A percentile compares a stretch with the other conserved stretches of the same genome.
Conservation (phyloP, 2,113 vertebrate genomes). For the Syrmaticus mikado region DNA sequence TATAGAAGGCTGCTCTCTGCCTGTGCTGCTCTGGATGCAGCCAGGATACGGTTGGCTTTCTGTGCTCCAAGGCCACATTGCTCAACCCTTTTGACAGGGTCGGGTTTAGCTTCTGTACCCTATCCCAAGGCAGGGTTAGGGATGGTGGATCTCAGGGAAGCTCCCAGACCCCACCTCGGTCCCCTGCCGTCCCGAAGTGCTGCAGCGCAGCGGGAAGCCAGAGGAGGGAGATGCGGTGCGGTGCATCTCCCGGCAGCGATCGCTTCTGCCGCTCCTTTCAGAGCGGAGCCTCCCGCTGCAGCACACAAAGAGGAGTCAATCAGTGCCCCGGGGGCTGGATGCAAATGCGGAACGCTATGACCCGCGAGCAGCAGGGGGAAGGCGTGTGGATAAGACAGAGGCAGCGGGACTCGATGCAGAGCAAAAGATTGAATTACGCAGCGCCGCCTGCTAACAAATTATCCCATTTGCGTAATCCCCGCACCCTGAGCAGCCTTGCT, state of each 20-base stretch:
- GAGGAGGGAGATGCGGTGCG: fast-evolving
- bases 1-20: too few species aligned
- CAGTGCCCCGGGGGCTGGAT: neutral
- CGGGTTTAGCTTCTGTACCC: too few species aligned
- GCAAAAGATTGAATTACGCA: neutral
- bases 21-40: too few species aligned
- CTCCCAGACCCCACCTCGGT: neutral
- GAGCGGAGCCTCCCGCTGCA: neutral
- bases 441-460: conserved; percentile 10
- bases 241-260: neutral
- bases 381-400: neutral
- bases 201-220: fast-evolving
- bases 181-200: neutral
- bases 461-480: conserved; percentile 18
- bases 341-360: neutral
- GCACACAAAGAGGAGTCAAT: fast-evolving
- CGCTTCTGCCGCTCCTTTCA: fast-evolving
- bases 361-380: neutral
- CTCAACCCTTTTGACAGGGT: too few species aligned
- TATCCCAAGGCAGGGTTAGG: neutral
- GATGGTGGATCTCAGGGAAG: neutral
- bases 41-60: too few species aligned
- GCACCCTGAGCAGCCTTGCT: conserved; percentile 13
- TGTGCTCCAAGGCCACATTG: too few species aligned
- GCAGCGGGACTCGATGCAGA: neutral